Base-by-base conservation (phyloP, 2,888 invertebrate genomes). In the Chrysolina oricalcia region DNA sequence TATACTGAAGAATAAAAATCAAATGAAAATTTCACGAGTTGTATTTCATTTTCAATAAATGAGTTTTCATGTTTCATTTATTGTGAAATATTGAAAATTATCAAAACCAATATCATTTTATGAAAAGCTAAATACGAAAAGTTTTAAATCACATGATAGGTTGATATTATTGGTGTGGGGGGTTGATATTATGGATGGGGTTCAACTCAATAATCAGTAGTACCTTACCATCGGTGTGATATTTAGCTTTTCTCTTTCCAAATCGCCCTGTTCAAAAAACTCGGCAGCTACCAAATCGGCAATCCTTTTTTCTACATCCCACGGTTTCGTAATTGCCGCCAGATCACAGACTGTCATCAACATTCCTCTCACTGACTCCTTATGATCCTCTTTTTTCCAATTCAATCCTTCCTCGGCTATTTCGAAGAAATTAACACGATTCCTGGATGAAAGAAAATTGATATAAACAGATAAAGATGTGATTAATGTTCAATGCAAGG, bases 311-410 rank as follows among this genome's bases (percentile, higher is more conserved):
- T 97, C 97, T 70, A 97, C 94, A 8, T 95, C 94, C 97, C 97
- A 97, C 0, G 97, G 97, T 88, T 97, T 98, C 69, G 97, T 97
- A 85, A 97, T 97, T 80, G 97, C 97, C 72, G 97, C 97, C 81
- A 98, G 91, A 91, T 98, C 97, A 89, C 97, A 97, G 50, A 96
- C 96, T 35, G 97, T 98, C 97, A 98, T 97, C 87, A 96, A 91
- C 97, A 97, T 97, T 13, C 96, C 97, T 40, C 97, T 92, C 69
- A 96, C 90, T 74, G 97, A 90, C 70, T 96, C 95, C 70, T 96
- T 92, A 80, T 96, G 93, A 80, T 94, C 94, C 76, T 94, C 94
- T 81, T 91, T 91, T 74, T 91, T 91, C 92, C 96, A 96, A 85
- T 92, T 91, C 78, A 88, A 85, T n/a, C 87, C 87, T 66, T 91